These are phyloP conservation scores for Drusus annulatus DNA, from an alignment of 1,140 invertebrate species.

Conservation along the genomic window DNA sequence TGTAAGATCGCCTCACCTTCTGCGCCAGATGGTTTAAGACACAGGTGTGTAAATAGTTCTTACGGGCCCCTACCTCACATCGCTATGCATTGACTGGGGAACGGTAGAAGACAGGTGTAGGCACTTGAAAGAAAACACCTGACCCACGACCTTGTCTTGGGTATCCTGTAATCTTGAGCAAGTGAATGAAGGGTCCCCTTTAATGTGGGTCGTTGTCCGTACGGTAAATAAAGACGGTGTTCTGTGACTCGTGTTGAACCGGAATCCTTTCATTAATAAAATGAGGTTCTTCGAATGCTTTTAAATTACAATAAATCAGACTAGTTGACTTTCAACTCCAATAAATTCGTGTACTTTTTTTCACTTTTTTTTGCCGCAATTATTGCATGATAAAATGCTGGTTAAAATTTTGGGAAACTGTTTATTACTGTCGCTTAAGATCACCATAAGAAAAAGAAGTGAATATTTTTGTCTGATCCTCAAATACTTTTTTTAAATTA, in stretches of 20 bases:
- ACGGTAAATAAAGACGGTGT: neutral
- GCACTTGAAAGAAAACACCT: slow-evolving; percentile 10
- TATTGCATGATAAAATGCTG: too few relatives aligned
- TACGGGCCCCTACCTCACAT: neutral
- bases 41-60: neutral
- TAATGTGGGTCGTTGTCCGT: neutral
- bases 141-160: slow-evolving; percentile 20
- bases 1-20: neutral
- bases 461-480: too few relatives aligned
- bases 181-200: neutral
- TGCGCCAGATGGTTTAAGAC: neutral
- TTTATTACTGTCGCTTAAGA: too few relatives aligned
- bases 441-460: too few relatives aligned
- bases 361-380: too few relatives aligned
- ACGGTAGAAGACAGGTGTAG: neutral
- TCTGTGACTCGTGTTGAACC: neutral
- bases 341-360: too few relatives aligned
- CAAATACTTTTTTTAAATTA: too few relatives aligned
- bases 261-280: too few relatives aligned
- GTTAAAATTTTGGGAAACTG: too few relatives aligned
- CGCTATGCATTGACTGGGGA: neutral
- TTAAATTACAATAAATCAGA: too few relatives aligned
- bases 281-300: too few relatives aligned
- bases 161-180: neutral
- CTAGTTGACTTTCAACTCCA: too few relatives aligned